These are phyloP conservation scores for Apotomis turbidana DNA, from an alignment of 2,888 invertebrate species.

Conservation along the genomic window DNA sequence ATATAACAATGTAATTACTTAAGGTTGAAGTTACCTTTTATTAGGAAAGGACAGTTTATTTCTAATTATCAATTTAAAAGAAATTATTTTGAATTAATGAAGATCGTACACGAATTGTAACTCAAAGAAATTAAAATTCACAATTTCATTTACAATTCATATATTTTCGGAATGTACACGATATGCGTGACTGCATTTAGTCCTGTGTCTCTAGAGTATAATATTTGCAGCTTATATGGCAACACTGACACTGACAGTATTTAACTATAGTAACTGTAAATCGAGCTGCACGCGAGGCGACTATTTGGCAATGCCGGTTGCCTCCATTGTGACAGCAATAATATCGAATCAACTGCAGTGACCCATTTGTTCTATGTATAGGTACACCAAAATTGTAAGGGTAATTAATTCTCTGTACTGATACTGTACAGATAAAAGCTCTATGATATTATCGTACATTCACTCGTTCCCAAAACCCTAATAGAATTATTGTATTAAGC, in stretches of 20 bases:
- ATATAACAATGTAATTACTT: too few relatives aligned
- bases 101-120: too few relatives aligned
- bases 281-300: constrained; percentile 43
- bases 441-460: neutral
- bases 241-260: neutral
- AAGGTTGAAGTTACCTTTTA: too few relatives aligned
- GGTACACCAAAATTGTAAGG: constrained; percentile 5
- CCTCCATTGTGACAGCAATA: constrained; percentile 61
- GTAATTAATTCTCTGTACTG: neutral
- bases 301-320: constrained; percentile 64
- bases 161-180: too few relatives aligned
- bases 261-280: constrained; percentile 27
- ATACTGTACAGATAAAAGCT: neutral
- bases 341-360: constrained; percentile 22
- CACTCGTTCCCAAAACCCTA: too few relatives aligned
- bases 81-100: too few relatives aligned
- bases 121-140: too few relatives aligned
- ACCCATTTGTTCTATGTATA: constrained; percentile 9
- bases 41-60: too few relatives aligned
- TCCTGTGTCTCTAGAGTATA: neutral
- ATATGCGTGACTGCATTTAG: too few relatives aligned
- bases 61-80: too few relatives aligned
- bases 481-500: too few relatives aligned
- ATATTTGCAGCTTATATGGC: neutral
- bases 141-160: too few relatives aligned